Percentiles rank a stretch among this genome's conserved stretches.
These are phyloP conservation scores for Hippopotamyrus pictus DNA, from an alignment of 2,797 vertebrate genomes.

Conservation along the genomic window DNA sequence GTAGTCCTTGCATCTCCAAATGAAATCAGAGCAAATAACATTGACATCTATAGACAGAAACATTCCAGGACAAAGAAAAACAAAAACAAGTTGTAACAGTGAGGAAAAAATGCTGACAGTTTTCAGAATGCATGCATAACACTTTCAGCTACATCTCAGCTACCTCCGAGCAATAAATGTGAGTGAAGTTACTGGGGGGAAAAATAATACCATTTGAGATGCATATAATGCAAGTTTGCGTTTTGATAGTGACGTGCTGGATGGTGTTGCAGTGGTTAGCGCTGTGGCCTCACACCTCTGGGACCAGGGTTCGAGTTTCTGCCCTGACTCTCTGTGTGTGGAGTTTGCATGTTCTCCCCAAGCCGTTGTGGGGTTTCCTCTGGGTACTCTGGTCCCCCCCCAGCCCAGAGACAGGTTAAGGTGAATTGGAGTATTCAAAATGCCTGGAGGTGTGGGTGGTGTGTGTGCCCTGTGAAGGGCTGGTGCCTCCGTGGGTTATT, in stretches of 20 bases:
- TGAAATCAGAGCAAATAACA: background rate
- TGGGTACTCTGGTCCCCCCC: background rate
- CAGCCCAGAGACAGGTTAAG: background rate
- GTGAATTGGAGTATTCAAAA: background rate
- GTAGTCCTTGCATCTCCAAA: background rate
- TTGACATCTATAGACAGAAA: background rate
- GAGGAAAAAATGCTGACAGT: background rate
- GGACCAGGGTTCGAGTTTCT: background rate
- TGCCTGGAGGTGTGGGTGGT: background rate
- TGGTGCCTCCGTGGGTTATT: background rate
- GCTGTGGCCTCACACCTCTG: background rate
- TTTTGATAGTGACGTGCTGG: background rate
- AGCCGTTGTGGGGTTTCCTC: background rate
- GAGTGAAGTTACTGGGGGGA: background rate
- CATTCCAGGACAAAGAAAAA: background rate
- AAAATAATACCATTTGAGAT: background rate
- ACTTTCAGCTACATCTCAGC: background rate
- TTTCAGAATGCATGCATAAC: background rate
- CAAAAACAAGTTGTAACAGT: background rate
- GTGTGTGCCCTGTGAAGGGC: background rate
- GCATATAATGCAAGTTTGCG: background rate
- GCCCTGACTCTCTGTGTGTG: background rate
- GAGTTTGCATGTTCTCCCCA: background rate
- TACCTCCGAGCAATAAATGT: background rate
- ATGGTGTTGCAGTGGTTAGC: background rate